These are phyloP conservation scores for Bettongia penicillata DNA, from an alignment of 2,113 vertebrate species.

Conservation along the genomic window DNA sequence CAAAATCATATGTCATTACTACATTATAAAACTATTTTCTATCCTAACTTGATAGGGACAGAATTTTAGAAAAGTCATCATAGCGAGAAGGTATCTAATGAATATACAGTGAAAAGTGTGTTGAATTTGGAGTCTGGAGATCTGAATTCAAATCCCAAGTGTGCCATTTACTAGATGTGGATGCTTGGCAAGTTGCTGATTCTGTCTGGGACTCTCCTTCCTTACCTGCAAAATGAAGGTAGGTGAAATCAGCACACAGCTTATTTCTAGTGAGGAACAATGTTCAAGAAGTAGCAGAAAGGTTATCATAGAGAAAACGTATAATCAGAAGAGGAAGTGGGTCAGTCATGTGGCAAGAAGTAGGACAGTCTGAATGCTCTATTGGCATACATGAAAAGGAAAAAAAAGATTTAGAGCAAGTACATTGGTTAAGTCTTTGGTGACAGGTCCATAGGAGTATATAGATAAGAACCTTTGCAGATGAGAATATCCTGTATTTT, in stretches of 20 bases:
- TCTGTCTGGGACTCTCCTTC: background rate
- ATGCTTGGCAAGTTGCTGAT: background rate
- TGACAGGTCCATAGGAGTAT: background rate
- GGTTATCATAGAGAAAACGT: background rate
- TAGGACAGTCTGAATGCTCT: background rate
- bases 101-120: background rate
- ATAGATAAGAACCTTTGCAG: background rate
- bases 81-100: background rate
- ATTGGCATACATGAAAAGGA: background rate
- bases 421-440: background rate
- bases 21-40: background rate
- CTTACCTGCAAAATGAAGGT: background rate
- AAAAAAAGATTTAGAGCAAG: background rate
- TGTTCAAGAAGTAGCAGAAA: background rate
- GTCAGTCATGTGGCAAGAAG: background rate
- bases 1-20: background rate
- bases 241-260: background rate
- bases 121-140: background rate
- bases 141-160: background rate
- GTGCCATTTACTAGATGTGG: background rate
- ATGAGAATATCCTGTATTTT: background rate
- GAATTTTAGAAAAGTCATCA: background rate
- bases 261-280: background rate
- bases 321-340: background rate
- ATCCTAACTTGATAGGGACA: background rate